A percentile compares a stretch with the other conserved stretches of the same genome.
These are phyloP conservation scores for Priocnemis perturbator DNA, from an alignment of 2,888 invertebrate genomes.

Conservation along the genomic window DNA sequence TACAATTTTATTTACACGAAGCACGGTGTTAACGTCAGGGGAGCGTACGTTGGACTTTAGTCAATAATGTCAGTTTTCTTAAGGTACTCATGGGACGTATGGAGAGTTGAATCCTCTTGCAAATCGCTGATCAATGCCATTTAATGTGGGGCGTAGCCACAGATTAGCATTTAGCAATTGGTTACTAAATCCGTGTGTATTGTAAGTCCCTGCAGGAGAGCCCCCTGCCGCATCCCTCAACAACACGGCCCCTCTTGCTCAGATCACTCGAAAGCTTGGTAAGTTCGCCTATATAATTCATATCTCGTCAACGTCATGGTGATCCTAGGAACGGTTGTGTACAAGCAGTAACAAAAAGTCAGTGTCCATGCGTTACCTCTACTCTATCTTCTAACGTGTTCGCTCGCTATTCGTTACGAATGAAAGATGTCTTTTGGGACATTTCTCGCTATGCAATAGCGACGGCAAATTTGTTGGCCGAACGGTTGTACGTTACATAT, in stretches of 20 bases:
- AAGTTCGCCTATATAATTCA: slow-evolving; percentile 78
- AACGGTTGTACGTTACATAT: slow-evolving; percentile 47
- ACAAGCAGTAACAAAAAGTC: slow-evolving; percentile 36
- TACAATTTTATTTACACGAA: too few species aligned
- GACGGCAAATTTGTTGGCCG: slow-evolving; percentile 47
- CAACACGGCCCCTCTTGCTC: slow-evolving; percentile 92
- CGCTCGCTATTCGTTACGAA: slow-evolving; percentile 42
- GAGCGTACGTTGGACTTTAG: too few species aligned
- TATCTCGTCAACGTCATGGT: slow-evolving; percentile 59
- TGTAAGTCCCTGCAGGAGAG: slow-evolving; percentile 75
- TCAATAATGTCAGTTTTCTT: slow-evolving; percentile 31
- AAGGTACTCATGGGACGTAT: slow-evolving; percentile 49
- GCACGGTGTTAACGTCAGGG: too few species aligned
- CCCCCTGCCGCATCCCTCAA: slow-evolving; percentile 85
- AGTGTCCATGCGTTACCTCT: slow-evolving; percentile 32
- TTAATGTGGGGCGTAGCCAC: slow-evolving; percentile 58
- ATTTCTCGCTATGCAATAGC: slow-evolving; percentile 43
- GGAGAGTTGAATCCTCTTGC: slow-evolving; percentile 42
- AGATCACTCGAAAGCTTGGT: slow-evolving; percentile 94
- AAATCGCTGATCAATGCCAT: slow-evolving; percentile 51
- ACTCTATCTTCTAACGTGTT: slow-evolving; percentile 32
- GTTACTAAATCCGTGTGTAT: slow-evolving; percentile 71
- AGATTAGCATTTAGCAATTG: slow-evolving; percentile 49
- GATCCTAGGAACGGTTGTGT: slow-evolving; percentile 57
- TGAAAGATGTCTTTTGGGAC: slow-evolving; percentile 48